A percentile compares a stretch with the other conserved stretches of the same genome.
Evolutionary conservation across 1,140 invertebrate species (phyloP).

Genomic region (Hermetia illucens): DNA sequence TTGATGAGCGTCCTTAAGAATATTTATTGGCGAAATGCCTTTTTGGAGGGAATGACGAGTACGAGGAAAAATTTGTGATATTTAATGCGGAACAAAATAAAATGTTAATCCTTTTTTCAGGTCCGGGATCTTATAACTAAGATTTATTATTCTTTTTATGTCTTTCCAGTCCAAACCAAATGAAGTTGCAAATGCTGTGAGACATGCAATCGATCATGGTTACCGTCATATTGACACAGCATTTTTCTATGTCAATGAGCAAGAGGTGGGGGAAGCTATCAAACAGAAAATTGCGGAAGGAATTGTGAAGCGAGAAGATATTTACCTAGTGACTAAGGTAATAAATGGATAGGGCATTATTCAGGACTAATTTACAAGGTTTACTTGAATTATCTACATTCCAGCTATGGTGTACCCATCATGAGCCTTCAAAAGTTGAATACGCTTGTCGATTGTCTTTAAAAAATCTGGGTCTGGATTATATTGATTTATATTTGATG

Average conservation of each 20-base stretch:
- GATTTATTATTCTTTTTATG: too few relatives aligned
- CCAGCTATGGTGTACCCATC: too few relatives aligned
- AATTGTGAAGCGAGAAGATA: constrained; percentile 39
- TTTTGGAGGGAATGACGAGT: too few relatives aligned
- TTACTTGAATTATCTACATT: too few relatives aligned
- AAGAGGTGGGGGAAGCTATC: constrained; percentile 59
- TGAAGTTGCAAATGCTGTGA: constrained; percentile 40
- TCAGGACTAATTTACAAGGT: too few relatives aligned
- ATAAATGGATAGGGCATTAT: too few relatives aligned
- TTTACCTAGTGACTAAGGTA: background rate
- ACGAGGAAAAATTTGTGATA: too few relatives aligned
- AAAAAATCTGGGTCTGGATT: constrained; percentile 50
- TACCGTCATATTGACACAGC: constrained; percentile 82
- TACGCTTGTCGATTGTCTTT: constrained; percentile 39
- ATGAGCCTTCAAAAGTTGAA: constrained; percentile 35
- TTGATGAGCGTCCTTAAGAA: too few relatives aligned
- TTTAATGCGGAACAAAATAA: too few relatives aligned
- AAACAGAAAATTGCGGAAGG: constrained; percentile 54
- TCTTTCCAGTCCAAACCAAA: constrained; percentile 34
- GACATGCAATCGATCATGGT: constrained; percentile 55
- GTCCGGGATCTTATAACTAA: too few relatives aligned
- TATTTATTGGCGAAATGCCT: too few relatives aligned
- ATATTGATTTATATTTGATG: constrained; percentile 74
- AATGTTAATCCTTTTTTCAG: too few relatives aligned
- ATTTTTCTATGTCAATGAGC: constrained; percentile 61